Base-by-base conservation (phyloP, 64 coral and sea anemone species). In the Montipora cactus region DNA sequence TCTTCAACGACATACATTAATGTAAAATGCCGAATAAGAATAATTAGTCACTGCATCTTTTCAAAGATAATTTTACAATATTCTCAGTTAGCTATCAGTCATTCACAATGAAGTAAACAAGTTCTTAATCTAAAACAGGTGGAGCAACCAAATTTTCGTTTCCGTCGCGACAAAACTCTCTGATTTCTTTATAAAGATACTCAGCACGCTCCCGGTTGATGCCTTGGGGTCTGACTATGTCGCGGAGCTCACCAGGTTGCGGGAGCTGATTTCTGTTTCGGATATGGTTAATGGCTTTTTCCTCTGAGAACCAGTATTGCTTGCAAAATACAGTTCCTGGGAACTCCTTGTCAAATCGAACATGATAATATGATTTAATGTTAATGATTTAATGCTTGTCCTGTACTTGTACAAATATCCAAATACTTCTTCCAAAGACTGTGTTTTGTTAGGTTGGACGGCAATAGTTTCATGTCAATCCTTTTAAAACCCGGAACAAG, bases 401-500 rank as follows among this genome's bases (percentile, higher is more conserved):
- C 28, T 37, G 28, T 37, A 37, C 28, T 37, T 1, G 28, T 37
- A 37, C 28, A 37, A 37, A 37, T 37, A 37, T 37, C 28, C 28
- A 1, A 37, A 37, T 37, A 37, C 28, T 37, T 37, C 28, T 37
- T 37, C 28, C 28, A 37, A 37, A 37, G 28, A 37, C 28, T 37
- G 28, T 37, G 28, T 37, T 37, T 37, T 37, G 28, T 37, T 37
- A 37, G 28, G 28, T 37, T 37, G 28, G 1, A 37, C 28, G 28
- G 28, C 28, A 37, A 37, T 37, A 37, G 28, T 37, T 37, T 37
- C 28, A 37, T 1, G 28, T 37, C 28, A 37, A 37, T 37, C 87
- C 80, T 49, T n/a, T 92, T 92, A 37, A 92, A 92, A 44, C 90
- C 90, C 2, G 80, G 90, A 44, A 92, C 90, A 15, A 79, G 68